Conservation (phyloP, 2,888 invertebrate genomes). For the Cheilosia urbana region DNA sequence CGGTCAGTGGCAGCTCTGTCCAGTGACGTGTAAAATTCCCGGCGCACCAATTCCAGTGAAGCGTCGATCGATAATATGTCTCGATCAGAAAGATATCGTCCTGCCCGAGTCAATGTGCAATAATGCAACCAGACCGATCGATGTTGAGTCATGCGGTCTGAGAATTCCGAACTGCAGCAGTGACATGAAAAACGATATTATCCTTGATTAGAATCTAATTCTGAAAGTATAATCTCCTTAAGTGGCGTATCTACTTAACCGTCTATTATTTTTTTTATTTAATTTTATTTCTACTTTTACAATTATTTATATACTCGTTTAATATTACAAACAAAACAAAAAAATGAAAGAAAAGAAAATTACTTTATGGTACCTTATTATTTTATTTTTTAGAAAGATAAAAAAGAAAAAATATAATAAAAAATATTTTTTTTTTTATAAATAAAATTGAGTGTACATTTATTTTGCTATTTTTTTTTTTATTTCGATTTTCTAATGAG, state of each 20-base stretch:
- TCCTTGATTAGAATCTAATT: conserved; percentile 74
- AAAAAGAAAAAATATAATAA: conserved; percentile 12
- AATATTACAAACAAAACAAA: conserved; percentile 38
- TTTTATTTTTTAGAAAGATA: conserved; percentile 48
- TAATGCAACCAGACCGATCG: conserved; percentile 87
- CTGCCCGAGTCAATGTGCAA: conserved; percentile 90
- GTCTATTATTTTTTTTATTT: conserved; percentile 53
- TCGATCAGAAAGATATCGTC: conserved; percentile 90
- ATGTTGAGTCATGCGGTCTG: conserved; percentile 87
- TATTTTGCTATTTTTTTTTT: conserved; percentile 33
- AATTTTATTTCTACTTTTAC: conserved; percentile 53
- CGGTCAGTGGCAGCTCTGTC: conserved; percentile 94
- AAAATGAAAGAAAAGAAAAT: background rate
- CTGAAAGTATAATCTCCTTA: conserved; percentile 62
- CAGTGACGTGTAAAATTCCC: conserved; percentile 86
- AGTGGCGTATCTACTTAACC: conserved; percentile 71
- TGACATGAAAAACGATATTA: conserved; percentile 71
- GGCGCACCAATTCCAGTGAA: conserved; percentile 86
- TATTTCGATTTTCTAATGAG: conserved; percentile 64
- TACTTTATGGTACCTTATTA: conserved; percentile 72
- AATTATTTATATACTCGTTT: conserved; percentile 66
- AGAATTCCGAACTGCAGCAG: conserved; percentile 80
- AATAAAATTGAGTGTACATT: conserved; percentile 29
- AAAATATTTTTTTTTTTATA: conserved; percentile 23
- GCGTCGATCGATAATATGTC: conserved; percentile 89